A percentile compares a stretch with the other conserved stretches of the same genome.
phyloP scores from a whole-genome alignment of 2,797 vertebrate genomes.

The Vespertilio murinus region DNA sequence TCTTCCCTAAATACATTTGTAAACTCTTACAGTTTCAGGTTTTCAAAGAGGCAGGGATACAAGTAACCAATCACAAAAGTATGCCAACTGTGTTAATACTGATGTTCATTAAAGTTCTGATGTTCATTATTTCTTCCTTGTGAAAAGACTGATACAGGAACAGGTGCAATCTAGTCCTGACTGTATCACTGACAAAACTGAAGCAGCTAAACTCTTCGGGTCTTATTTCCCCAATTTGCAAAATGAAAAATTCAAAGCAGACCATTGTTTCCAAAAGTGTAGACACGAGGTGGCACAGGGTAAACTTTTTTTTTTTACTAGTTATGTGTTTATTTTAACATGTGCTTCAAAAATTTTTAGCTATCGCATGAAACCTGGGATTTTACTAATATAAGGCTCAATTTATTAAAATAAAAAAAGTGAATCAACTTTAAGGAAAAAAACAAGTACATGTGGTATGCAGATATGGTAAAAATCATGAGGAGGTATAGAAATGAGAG shows the following conservation, averaged over 20 bases:
- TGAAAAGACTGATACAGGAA: not conserved
- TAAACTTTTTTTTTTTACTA: not conserved
- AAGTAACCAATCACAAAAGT: not conserved
- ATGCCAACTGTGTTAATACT: not conserved
- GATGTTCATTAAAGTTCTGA: not conserved
- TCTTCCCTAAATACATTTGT: not conserved
- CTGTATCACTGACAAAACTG: not conserved
- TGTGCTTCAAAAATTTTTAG: not conserved
- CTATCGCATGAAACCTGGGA: not conserved
- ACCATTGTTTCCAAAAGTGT: not conserved
- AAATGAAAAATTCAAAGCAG: slow-evolving; percentile 31
- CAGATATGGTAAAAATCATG: not conserved
- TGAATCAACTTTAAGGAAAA: not conserved
- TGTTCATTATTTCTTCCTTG: not conserved
- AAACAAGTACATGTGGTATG: not conserved
- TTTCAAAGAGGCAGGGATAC: slow-evolving; percentile 9
- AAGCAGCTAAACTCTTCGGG: not conserved
- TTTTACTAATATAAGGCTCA: not conserved
- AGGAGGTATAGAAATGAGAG: not conserved
- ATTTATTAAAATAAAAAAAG: not conserved
- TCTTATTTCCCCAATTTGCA: not conserved
- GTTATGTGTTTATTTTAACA: not conserved
- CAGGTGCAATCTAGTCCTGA: not conserved
- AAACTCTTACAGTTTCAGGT: not conserved
- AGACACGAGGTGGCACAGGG: not conserved